Percentiles rank a stretch among this genome's conserved stretches.
These are phyloP conservation scores for Brachyalestes nurse DNA, from an alignment of 2,797 vertebrate species.

Conservation along the genomic window DNA sequence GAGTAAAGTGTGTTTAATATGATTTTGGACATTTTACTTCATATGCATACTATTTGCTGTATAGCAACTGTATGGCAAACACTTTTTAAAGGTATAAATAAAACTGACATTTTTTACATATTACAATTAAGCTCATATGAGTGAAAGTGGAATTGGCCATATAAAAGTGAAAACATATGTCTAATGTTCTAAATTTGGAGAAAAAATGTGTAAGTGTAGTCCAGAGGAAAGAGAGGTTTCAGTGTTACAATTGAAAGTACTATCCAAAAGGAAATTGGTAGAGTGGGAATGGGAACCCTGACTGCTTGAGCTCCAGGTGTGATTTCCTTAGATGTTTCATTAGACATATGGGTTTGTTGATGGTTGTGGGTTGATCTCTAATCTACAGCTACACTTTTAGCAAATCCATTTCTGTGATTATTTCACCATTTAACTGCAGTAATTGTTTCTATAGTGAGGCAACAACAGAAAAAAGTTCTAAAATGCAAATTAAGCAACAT, in stretches of 20 bases:
- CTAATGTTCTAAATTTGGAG: no score
- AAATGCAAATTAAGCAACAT: background rate
- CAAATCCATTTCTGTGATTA: background rate
- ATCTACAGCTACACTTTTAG: background rate
- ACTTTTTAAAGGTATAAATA: background rate
- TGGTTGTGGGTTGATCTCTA: background rate
- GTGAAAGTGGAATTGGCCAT: no score
- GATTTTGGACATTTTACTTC: background rate
- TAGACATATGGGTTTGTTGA: background rate
- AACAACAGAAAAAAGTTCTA: background rate
- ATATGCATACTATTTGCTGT: background rate
- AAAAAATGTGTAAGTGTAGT: no score
- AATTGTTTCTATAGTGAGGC: background rate
- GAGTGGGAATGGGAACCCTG: background rate
- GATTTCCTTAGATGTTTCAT: background rate
- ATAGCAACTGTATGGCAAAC: background rate
- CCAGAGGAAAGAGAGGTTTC: no score
- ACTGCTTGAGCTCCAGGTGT: background rate
- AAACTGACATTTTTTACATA: background rate
- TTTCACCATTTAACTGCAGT: no score
- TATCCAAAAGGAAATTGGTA: background rate
- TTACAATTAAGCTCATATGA: background rate
- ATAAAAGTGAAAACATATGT: no score
- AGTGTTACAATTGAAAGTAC: no score
- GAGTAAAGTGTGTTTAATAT: background rate